A percentile compares a stretch with the other conserved stretches of the same genome.
phyloP scores from a whole-genome alignment of 2,797 vertebrate species.

The Coregonus ussuriensis region DNA sequence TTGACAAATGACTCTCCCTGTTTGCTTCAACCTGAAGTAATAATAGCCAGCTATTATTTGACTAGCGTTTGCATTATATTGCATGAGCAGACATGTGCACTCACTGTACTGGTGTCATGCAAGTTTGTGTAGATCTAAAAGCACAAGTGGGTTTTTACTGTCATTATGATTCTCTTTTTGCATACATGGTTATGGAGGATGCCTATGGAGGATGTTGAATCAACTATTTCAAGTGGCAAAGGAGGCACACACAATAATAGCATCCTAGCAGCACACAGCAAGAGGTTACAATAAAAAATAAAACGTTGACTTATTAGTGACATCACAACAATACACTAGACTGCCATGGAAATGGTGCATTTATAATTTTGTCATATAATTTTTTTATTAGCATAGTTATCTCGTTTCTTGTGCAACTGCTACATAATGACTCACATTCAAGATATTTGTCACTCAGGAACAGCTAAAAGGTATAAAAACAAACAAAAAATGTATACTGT shows the following conservation, averaged over 20 bases:
- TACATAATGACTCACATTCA: slow-evolving; percentile 99
- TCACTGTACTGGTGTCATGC: slow-evolving; percentile 56
- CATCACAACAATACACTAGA: slow-evolving; percentile 75
- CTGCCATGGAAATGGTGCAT: slow-evolving; percentile 79
- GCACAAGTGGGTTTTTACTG: slow-evolving; percentile 39
- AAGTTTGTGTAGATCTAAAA: slow-evolving; percentile 43
- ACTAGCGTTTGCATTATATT: slow-evolving; percentile 14
- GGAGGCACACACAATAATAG: slow-evolving; percentile 55
- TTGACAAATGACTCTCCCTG: background rate
- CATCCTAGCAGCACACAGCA: slow-evolving; percentile 44
- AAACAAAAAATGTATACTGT: slow-evolving; percentile 67
- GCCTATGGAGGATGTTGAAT: background rate
- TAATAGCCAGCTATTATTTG: background rate
- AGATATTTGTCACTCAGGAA: slow-evolving; percentile 98
- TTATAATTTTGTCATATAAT: slow-evolving; percentile 82
- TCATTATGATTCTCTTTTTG: slow-evolving; percentile 28
- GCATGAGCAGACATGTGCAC: slow-evolving; percentile 43
- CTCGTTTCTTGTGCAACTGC: slow-evolving; percentile 97
- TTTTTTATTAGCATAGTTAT: slow-evolving; percentile 81
- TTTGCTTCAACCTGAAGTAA: slow-evolving; percentile 39
- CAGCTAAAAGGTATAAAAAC: slow-evolving; percentile 86
- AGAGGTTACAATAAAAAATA: slow-evolving; percentile 44
- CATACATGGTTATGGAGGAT: slow-evolving; percentile 59
- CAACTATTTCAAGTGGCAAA: slow-evolving; percentile 55
- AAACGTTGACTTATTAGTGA: slow-evolving; percentile 53